Base-by-base conservation (phyloP, 2,113 vertebrate species). In the Turdus rufiventris region DNA sequence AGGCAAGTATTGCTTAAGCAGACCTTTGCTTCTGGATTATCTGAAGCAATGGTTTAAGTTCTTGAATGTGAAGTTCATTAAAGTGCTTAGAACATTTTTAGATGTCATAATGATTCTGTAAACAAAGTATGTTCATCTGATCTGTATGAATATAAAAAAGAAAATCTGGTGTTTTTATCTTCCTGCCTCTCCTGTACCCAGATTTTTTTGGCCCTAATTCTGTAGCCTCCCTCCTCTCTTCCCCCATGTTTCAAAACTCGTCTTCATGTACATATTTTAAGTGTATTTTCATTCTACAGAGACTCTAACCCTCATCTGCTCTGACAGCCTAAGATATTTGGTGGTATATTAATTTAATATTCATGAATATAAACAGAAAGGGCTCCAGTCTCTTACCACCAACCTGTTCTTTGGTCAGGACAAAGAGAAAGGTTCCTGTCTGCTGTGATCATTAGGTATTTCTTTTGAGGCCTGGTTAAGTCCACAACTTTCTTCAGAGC, bases 401-500 rank as follows among this genome's bases (percentile, higher is more conserved):
- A 93, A 25, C 50, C 26, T 74, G 10, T 78, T 94, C 76, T 48
- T 91, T 88, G 57, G 43, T 71, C 66, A 94, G 78, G 74, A 88
- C 66, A 94, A 95, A 66, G 57, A 70, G 70, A 77, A 74, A 91
- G 87, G n/a, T 81, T 51, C 81, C 66, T 87, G 65, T 81, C 73
- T 96, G 77, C 88, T 96, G 85, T 91, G 85, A 88, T 67, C 78
- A 72, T 90, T 63, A 89, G 87, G n/a, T 56, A 88, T 83, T 92
- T 93, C 50, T 85, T 88, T 74, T 88, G 60, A 85, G 61, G 71
- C 47, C 43, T 77, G 16, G 25, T 50, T 81, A 90, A 93, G 58
- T 60, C 79, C 58, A 28, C 53, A 82, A 21, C 31, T 68, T 20
- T 71, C 70, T 75, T 53, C 58, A 60, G 53, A 74, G 31, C 57